Percentiles rank a stretch among this genome's conserved stretches.
phyloP scores from a whole-genome alignment of 2,888 invertebrate species.

The Andrena marginata region DNA sequence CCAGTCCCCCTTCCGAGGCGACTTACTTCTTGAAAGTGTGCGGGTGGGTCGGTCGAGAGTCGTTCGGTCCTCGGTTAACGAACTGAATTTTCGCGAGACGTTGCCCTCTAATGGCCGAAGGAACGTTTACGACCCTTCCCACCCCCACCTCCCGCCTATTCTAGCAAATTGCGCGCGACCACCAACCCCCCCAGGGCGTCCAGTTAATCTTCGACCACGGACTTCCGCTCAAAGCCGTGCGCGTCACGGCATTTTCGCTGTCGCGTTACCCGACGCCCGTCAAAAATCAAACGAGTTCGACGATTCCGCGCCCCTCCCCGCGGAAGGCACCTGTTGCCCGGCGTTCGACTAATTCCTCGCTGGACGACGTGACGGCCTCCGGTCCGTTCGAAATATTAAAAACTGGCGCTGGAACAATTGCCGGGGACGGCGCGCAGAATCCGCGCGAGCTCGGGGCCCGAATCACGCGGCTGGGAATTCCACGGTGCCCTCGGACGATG shows the following conservation, averaged over 20 bases:
- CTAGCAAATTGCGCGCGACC: constrained; percentile 27
- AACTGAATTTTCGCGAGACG: constrained; percentile 61
- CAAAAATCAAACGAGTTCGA: constrained; percentile 5
- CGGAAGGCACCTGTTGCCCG: constrained; percentile 62
- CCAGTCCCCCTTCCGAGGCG: background rate
- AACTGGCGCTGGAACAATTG: constrained; percentile 57
- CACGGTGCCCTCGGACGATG: background rate
- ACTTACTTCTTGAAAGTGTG: constrained; percentile 50
- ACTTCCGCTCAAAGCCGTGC: background rate
- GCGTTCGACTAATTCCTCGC: constrained; percentile 16
- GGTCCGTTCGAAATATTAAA: constrained; percentile 13
- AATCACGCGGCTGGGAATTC: background rate
- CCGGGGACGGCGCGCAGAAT: too few species aligned
- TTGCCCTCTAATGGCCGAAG: constrained; percentile 40
- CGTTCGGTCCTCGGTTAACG: constrained; percentile 57
- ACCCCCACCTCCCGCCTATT: background rate
- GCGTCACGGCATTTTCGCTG: background rate
- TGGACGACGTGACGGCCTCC: background rate
- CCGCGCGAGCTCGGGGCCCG: background rate
- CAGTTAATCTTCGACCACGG: background rate
- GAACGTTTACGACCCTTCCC: constrained; percentile 17
- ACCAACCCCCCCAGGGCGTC: background rate
- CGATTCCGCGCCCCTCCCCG: background rate
- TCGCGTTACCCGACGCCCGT: background rate
- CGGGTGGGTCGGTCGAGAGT: constrained; percentile 31